These are phyloP conservation scores for Prietella phreatophila DNA, from an alignment of 2,113 vertebrate genomes.

Conservation along the genomic window DNA sequence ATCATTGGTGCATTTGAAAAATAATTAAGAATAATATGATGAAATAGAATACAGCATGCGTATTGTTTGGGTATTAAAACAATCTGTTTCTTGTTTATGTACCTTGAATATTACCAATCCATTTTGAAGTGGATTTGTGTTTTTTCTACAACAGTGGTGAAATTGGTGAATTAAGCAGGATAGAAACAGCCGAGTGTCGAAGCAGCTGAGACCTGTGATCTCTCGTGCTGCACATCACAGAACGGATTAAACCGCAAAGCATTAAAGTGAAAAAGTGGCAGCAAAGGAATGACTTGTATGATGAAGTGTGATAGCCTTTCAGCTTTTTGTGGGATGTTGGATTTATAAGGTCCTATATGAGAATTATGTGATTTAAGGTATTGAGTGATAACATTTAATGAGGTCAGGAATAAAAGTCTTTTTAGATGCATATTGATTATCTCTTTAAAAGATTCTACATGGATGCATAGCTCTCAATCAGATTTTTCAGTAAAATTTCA, in stretches of 20 bases:
- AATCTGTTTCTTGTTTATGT: background rate
- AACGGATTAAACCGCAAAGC: background rate
- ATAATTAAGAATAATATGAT: background rate
- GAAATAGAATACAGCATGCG: background rate
- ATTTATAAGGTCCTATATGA: background rate
- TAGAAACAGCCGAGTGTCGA: background rate
- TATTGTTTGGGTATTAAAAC: background rate
- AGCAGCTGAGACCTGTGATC: background rate
- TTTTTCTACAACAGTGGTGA: background rate
- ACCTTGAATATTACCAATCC: background rate
- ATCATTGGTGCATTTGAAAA: background rate
- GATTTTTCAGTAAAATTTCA: background rate
- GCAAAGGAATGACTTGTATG: too few relatives aligned
- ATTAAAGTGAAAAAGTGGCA: background rate
- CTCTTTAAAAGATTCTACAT: background rate
- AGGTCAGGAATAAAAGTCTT: background rate
- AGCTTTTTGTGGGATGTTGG: too few relatives aligned
- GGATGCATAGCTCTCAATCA: background rate
- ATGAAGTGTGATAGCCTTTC: too few relatives aligned
- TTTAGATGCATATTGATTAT: background rate
- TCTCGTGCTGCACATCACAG: background rate
- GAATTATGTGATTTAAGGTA: background rate
- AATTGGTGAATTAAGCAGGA: background rate
- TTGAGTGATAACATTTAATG: background rate
- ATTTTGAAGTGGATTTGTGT: background rate